Evolutionary conservation across 2,797 vertebrate species (phyloP).

Genomic region (Podarcis lilfordi): DNA sequence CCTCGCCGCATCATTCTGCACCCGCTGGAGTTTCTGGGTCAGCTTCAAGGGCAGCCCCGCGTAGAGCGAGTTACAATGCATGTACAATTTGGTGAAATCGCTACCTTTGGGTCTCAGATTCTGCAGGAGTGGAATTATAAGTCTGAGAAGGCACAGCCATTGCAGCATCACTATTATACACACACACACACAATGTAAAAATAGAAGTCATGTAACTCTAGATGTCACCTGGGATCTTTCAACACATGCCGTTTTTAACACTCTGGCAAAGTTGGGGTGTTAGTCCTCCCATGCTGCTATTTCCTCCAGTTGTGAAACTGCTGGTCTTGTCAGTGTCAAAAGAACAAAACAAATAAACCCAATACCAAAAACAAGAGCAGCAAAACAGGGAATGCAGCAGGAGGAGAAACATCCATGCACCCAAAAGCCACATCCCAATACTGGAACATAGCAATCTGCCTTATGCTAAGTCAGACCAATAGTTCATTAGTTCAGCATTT

Average conservation of each 20-base stretch:
- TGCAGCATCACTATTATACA: background rate
- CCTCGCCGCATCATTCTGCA: too few relatives aligned
- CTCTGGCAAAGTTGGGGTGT: background rate
- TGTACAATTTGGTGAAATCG: background rate
- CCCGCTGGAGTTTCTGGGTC: too few relatives aligned
- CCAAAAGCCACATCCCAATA: too few relatives aligned
- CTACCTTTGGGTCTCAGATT: background rate
- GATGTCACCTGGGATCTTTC: background rate
- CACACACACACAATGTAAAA: background rate
- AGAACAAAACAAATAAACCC: background rate
- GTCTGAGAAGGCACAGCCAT: background rate
- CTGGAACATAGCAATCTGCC: too few relatives aligned
- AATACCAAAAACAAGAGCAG: too few relatives aligned
- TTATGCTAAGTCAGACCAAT: too few relatives aligned
- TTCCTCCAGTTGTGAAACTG: background rate
- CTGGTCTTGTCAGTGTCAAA: background rate
- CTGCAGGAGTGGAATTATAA: background rate
- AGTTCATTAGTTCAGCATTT: too few relatives aligned
- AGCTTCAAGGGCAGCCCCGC: too few relatives aligned
- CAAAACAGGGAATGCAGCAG: too few relatives aligned
- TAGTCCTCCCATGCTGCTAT: background rate
- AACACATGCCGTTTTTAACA: background rate
- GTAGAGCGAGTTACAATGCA: background rate
- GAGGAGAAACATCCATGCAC: too few relatives aligned
- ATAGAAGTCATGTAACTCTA: background rate